Conservation (phyloP, 2,113 vertebrate genomes). For the Hyla sarda region DNA sequence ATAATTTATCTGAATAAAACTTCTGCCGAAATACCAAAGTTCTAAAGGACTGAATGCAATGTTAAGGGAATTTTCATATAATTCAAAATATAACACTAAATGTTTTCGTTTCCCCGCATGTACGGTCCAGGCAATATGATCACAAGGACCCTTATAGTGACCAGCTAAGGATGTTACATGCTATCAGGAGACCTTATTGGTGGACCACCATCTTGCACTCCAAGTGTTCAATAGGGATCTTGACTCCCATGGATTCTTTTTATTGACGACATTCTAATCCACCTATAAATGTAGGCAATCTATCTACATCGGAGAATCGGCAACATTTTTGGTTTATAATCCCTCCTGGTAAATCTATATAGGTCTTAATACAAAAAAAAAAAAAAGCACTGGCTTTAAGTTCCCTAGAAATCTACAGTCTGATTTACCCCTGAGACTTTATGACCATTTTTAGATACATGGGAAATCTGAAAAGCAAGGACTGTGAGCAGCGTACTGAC, state of each 20-base stretch:
- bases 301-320: too few relatives aligned
- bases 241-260: background rate
- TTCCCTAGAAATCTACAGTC: background rate
- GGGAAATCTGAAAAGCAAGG: background rate
- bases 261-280: background rate
- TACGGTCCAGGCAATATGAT: too few relatives aligned
- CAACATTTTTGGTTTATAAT: background rate
- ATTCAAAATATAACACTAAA: background rate
- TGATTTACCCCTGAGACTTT: background rate
- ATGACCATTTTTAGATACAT: slow-evolving; percentile 23
- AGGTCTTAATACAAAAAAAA: background rate
- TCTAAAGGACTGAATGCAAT: too few relatives aligned
- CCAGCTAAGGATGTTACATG: background rate
- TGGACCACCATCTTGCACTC: too few relatives aligned
- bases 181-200: background rate
- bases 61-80: background rate
- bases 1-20: background rate
- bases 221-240: too few relatives aligned
- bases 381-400: background rate
- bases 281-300: too few relatives aligned
- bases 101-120: too few relatives aligned
- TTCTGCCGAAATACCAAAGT: too few relatives aligned
- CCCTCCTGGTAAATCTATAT: background rate
- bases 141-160: background rate
- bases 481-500: background rate